Evolutionary conservation across 2,113 vertebrate genomes (phyloP).

Genomic region (Menura novaehollandiae): DNA sequence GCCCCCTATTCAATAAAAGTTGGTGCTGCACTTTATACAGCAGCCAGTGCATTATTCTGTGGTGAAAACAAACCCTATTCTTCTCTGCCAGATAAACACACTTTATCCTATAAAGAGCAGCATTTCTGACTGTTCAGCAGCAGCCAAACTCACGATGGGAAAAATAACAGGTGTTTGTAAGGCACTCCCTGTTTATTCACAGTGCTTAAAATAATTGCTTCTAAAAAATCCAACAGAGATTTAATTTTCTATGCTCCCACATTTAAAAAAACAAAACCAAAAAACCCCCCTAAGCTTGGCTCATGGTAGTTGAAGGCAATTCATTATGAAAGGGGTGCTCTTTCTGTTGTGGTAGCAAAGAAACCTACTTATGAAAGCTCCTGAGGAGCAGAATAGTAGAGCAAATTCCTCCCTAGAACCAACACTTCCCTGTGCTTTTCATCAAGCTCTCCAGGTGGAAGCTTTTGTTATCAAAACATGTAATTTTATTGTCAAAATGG

Average conservation of each 20-base stretch:
- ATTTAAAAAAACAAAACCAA: neutral
- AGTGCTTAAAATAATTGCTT: slow-evolving; percentile 67
- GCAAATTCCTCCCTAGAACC: neutral
- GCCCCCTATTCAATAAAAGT: neutral
- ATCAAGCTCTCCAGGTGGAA: neutral
- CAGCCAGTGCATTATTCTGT: slow-evolving; percentile 13
- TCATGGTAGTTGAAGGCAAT: slow-evolving; percentile 14
- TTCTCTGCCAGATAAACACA: slow-evolving; percentile 44
- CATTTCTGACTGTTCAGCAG: slow-evolving; percentile 47
- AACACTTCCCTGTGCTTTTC: neutral
- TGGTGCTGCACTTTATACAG: neutral
- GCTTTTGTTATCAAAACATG: neutral
- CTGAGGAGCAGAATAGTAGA: neutral
- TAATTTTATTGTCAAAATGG: slow-evolving; percentile 19
- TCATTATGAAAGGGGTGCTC: slow-evolving; percentile 50
- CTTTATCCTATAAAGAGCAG: slow-evolving; percentile 43
- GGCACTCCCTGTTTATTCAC: slow-evolving; percentile 60
- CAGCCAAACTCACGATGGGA: slow-evolving; percentile 46
- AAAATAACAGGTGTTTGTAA: slow-evolving; percentile 68
- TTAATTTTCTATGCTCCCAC: slow-evolving; percentile 52
- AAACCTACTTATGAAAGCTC: slow-evolving; percentile 34
- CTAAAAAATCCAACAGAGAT: slow-evolving; percentile 16
- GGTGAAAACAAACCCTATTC: slow-evolving; percentile 59
- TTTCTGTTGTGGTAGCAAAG: slow-evolving; percentile 48
- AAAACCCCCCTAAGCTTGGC: neutral